Percentiles rank a stretch among this genome's conserved stretches.
Evolutionary conservation across 2,797 vertebrate species (phyloP).

Genomic region (Anniella stebbinsi): DNA sequence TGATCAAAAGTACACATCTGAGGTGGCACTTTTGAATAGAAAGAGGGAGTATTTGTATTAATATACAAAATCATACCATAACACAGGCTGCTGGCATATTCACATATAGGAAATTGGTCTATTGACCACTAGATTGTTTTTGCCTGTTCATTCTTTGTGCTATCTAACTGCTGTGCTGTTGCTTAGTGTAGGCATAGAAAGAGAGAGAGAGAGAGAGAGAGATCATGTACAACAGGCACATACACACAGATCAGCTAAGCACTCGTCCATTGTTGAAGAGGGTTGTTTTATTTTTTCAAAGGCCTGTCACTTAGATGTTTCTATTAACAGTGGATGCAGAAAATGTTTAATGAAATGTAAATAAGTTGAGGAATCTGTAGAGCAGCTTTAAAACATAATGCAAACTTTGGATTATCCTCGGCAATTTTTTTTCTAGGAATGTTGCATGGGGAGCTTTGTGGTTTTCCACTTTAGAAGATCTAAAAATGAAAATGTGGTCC

Average conservation of each 20-base stretch:
- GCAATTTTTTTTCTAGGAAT: too few relatives aligned
- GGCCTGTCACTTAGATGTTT: background rate
- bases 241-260: background rate
- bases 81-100: too few relatives aligned
- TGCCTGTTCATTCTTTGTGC: background rate
- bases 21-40: too few relatives aligned
- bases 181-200: background rate
- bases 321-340: background rate
- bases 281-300: background rate
- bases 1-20: too few relatives aligned
- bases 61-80: background rate
- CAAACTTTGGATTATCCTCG: background rate
- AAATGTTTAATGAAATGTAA: background rate
- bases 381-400: background rate
- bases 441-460: background rate
- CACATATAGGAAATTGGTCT: background rate
- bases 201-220: background rate
- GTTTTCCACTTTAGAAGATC: background rate
- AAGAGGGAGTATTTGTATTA: too few relatives aligned
- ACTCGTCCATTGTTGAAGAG: background rate
- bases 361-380: background rate
- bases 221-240: background rate
- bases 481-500: background rate
- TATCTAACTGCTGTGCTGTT: background rate
- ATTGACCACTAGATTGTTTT: background rate